A percentile compares a stretch with the other conserved stretches of the same genome.
phyloP scores from a whole-genome alignment of 1,140 invertebrate genomes.

The Tribolium madens region DNA sequence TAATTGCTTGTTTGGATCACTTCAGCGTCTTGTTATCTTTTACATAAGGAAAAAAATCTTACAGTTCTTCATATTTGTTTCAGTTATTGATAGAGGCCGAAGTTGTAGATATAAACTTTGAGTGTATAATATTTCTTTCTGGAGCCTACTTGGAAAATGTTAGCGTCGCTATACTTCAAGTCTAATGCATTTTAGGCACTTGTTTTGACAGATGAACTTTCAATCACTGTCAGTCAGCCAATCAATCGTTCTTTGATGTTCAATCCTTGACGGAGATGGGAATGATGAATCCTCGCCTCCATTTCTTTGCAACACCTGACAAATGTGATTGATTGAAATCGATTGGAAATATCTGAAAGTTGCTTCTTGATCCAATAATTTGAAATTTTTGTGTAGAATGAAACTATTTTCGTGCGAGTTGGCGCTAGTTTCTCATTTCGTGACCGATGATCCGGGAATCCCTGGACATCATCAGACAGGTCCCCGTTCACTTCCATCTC shows the following conservation, averaged over 20 bases:
- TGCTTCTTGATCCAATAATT: not conserved
- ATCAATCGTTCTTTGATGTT: conserved; percentile 63
- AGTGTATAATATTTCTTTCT: conserved; percentile 19
- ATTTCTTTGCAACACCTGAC: conserved; percentile 57
- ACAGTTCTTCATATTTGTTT: not conserved
- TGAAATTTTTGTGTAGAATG: not conserved
- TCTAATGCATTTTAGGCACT: conserved; percentile 40
- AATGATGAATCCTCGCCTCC: conserved; percentile 46
- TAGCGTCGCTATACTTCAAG: conserved; percentile 24
- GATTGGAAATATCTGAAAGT: conserved; percentile 54
- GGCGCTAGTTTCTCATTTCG: conserved; percentile 19
- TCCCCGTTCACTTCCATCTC: conserved; percentile 44
- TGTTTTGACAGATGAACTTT: conserved; percentile 51
- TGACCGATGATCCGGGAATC: conserved; percentile 35
- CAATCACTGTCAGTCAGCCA: conserved; percentile 63
- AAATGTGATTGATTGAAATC: conserved; percentile 63
- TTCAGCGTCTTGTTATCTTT: too few species aligned
- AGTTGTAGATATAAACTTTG: not conserved
- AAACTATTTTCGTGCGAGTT: not conserved
- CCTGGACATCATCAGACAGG: conserved; percentile 36
- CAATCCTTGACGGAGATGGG: conserved; percentile 56
- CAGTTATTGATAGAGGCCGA: not conserved
- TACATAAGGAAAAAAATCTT: too few species aligned
- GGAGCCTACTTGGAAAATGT: conserved; percentile 2
- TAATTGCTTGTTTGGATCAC: too few species aligned